A percentile compares a stretch with the other conserved stretches of the same genome.
These are phyloP conservation scores for Progne subis DNA, from an alignment of 2,113 vertebrate genomes.

Conservation along the genomic window DNA sequence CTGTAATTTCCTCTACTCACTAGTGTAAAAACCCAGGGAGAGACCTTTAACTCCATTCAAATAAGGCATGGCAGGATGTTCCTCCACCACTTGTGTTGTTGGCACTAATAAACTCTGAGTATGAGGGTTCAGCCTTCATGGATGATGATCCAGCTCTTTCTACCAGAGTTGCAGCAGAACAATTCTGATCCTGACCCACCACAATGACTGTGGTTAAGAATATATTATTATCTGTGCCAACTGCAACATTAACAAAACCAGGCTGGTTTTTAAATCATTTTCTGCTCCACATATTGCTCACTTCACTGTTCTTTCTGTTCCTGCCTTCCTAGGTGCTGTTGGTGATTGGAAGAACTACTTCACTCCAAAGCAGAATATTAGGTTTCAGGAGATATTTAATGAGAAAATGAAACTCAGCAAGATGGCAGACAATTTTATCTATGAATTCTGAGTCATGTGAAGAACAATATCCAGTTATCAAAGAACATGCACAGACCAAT, in stretches of 20 bases:
- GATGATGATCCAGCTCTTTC: background rate
- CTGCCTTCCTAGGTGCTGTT: constrained; percentile 64
- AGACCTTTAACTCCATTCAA: background rate
- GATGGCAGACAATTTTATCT: constrained; percentile 65
- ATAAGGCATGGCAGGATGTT: background rate
- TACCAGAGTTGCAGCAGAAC: background rate
- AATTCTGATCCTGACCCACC: background rate
- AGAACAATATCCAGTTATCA: background rate
- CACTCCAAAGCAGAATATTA: constrained; percentile 74
- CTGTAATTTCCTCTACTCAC: background rate
- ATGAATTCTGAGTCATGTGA: constrained; percentile 46
- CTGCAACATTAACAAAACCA: background rate
- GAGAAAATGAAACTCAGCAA: constrained; percentile 78
- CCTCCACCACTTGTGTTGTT: background rate
- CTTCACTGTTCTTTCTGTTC: background rate
- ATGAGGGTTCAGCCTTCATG: background rate
- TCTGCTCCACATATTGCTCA: background rate
- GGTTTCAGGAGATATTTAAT: constrained; percentile 74
- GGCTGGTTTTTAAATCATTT: background rate
- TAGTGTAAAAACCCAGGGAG: background rate
- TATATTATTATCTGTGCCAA: background rate
- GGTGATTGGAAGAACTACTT: constrained; percentile 82
- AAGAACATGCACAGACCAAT: background rate
- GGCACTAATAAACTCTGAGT: background rate
- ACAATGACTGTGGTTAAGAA: background rate